Evolutionary conservation across 2,797 vertebrate species (phyloP).

Genomic region (Pseudotriccus pelzelni): DNA sequence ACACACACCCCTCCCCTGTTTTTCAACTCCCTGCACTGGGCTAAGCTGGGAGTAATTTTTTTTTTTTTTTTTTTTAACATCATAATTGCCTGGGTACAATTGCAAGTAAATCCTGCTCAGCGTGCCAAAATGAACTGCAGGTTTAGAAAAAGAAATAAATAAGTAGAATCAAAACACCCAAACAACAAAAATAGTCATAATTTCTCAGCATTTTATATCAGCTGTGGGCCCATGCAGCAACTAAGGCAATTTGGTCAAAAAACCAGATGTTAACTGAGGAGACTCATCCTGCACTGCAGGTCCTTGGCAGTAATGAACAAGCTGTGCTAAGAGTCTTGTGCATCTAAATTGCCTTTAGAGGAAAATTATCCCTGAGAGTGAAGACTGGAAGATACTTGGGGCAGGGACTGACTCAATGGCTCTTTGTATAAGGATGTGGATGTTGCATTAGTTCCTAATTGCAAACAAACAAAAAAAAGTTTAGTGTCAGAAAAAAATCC

Average conservation of each 20-base stretch:
- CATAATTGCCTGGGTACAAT: not conserved
- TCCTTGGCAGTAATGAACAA: constrained; percentile 39
- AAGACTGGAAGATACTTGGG: constrained; percentile 3
- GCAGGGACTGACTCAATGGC: not conserved
- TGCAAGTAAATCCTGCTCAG: not conserved
- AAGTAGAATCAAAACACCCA: not conserved
- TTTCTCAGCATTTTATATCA: constrained; percentile 46
- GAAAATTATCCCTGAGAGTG: not conserved
- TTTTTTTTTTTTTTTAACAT: not conserved
- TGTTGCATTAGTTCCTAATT: not conserved
- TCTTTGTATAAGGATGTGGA: not conserved
- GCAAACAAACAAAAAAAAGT: not conserved
- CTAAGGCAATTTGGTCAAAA: constrained; percentile 49
- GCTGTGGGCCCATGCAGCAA: constrained; percentile 47
- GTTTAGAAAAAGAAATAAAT: not conserved
- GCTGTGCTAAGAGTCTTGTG: not conserved
- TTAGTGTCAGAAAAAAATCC: not conserved
- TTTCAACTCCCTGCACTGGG: not conserved
- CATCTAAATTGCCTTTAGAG: constrained; percentile 23
- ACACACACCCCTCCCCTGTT: not conserved
- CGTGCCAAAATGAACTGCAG: not conserved
- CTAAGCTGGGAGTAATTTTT: not conserved
- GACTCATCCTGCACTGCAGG: constrained; percentile 29
- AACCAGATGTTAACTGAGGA: constrained; percentile 57
- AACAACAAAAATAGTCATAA: constrained; percentile 29